Evolutionary conservation across 1,140 invertebrate species (phyloP).

Genomic region (Anoplolepis gracilipes): DNA sequence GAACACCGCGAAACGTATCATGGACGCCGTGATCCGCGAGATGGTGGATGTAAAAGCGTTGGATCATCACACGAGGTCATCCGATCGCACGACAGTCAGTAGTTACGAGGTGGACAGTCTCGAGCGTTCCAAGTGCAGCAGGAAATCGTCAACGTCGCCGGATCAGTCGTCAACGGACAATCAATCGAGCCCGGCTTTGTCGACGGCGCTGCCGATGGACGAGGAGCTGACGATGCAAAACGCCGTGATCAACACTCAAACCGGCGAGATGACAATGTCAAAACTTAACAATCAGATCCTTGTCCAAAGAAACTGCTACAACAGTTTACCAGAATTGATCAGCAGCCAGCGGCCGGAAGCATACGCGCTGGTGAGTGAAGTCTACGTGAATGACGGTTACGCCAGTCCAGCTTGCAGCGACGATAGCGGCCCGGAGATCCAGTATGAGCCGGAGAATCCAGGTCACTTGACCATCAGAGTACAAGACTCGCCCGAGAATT

Average conservation of each 20-base stretch:
- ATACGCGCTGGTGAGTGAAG: constrained; percentile 91
- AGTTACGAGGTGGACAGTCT: constrained; percentile 93
- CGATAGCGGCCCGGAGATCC: constrained; percentile 87
- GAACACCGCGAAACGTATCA: constrained; percentile 82
- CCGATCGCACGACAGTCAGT: constrained; percentile 62
- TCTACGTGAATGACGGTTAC: constrained; percentile 92
- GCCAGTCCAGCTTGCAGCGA: constrained; percentile 89
- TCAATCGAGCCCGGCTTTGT: constrained; percentile 89
- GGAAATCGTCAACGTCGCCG: constrained; percentile 87
- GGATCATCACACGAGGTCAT: constrained; percentile 72
- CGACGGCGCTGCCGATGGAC: constrained; percentile 90
- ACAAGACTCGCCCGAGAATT: constrained; percentile 90
- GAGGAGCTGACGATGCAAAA: constrained; percentile 92
- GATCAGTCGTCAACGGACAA: constrained; percentile 84
- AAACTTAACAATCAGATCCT: constrained; percentile 86
- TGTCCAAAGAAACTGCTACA: constrained; percentile 81
- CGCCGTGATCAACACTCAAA: constrained; percentile 88
- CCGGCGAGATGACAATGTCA: constrained; percentile 86
- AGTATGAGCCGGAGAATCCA: constrained; percentile 88
- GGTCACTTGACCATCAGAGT: constrained; percentile 93
- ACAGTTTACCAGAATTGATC: constrained; percentile 86
- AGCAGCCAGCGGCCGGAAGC: constrained; percentile 81
- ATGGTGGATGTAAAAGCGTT: constrained; percentile 84
- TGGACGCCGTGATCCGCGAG: constrained; percentile 86
- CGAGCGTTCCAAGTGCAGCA: constrained; percentile 87